Evolutionary conservation across 1,140 invertebrate species (phyloP).

Genomic region (Ctenoplectra terminalis): DNA sequence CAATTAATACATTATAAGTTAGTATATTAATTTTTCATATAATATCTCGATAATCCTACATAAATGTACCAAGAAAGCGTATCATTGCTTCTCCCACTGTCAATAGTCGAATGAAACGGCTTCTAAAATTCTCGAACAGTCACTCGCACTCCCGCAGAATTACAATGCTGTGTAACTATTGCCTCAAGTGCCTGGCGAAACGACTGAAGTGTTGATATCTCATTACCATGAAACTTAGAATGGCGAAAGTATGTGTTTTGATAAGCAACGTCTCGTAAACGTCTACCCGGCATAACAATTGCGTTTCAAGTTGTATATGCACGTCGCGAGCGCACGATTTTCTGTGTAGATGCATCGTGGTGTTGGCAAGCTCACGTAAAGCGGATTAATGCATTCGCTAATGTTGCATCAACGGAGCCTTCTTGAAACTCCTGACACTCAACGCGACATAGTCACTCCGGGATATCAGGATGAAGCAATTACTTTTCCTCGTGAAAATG

Average conservation of each 20-base stretch:
- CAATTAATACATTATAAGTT: too few relatives aligned
- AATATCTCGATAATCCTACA: too few relatives aligned
- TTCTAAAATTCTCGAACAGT: neutral
- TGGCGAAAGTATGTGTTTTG: constrained; percentile 39
- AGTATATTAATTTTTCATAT: too few relatives aligned
- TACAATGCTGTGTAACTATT: neutral
- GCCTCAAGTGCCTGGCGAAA: neutral
- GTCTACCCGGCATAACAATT: constrained; percentile 40
- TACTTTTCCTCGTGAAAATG: constrained; percentile 30
- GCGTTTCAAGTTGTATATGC: constrained; percentile 11
- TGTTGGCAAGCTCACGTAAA: constrained; percentile 30
- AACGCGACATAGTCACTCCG: neutral
- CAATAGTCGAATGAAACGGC: too few relatives aligned
- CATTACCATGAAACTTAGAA: constrained; percentile 25
- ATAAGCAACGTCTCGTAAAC: constrained; percentile 40
- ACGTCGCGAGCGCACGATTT: neutral
- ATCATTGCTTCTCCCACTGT: too few relatives aligned
- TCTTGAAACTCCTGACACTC: constrained; percentile 13
- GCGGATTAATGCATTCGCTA: constrained; percentile 49
- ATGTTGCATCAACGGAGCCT: constrained; percentile 33
- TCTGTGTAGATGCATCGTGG: neutral
- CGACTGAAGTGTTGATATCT: constrained; percentile 17
- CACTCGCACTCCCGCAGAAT: neutral
- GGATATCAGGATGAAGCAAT: constrained; percentile 12
- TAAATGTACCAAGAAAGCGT: too few relatives aligned